Base-by-base conservation (phyloP, 1,140 invertebrate species). In the Ceratosolen solmsi region DNA sequence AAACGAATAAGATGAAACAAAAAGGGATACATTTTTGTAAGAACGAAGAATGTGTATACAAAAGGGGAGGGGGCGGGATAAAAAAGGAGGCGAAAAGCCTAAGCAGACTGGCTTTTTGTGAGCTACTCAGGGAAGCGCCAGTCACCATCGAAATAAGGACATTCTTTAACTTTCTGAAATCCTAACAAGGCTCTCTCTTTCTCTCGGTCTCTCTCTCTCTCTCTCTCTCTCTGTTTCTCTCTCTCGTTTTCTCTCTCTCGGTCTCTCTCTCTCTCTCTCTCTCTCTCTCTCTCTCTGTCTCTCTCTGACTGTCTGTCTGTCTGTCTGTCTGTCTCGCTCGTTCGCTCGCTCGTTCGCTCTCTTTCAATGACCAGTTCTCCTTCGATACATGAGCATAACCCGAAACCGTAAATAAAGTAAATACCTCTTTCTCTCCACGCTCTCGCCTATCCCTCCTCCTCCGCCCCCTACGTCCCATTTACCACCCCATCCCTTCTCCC, bases 91-190 rank as follows among this genome's bases (percentile, higher is more conserved):
- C 49, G 68, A 63, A 72, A 63, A 80, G 68, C 54, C 54, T 80
- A 46, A 41, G 70, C 54, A 36, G 68, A 51, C 60, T 46, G 38
- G 30, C 70, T 81, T 81, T 81, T 81, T 81, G 79, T 63, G 20
- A 60, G 27, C 73, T 77, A 82, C 76, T 82, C 73, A 60, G 73
- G 36, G 30, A 82, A 82, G 80, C 80, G 80, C 80, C 80, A 77
- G 73, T 77, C 80, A 65, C 63, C 79, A 49, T 58, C 80, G 80
- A 71, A 77, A 77, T 82, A 68, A 41, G 80, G 73, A 81, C 72
- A 81, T 81, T 81, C 71, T 71, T 72, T 71, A 25, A 68, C 56
- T 80, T 65, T 75, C 58, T 58, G 58, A 80, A 75, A 75, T 75
- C 72, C 70, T 73, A 75, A 81, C 72, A 70, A 75, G 79, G 60